Percentiles rank a stretch among this genome's conserved stretches.
These are phyloP conservation scores for Sebastes itinus DNA, from an alignment of 2,797 vertebrate genomes.

Conservation along the genomic window DNA sequence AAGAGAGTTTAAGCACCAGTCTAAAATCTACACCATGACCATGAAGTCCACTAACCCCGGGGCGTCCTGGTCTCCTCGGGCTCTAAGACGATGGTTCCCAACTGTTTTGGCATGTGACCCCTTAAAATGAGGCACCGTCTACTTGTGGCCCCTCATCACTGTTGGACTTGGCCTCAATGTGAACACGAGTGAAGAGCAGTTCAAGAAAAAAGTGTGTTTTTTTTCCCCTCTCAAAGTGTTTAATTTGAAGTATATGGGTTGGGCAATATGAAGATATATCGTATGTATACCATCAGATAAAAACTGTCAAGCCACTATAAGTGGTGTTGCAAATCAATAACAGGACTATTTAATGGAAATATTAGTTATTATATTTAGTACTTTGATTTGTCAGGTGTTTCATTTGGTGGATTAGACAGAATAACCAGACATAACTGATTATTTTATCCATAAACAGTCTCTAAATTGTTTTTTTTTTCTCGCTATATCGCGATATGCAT, in stretches of 20 bases:
- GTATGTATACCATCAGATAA: neutral
- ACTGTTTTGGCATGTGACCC: neutral
- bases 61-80: too few relatives aligned
- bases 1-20: neutral
- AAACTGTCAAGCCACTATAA: neutral
- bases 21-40: neutral
- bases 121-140: neutral
- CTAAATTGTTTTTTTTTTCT: neutral
- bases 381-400: neutral
- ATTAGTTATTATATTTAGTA: neutral
- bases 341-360: neutral
- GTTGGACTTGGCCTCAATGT: neutral
- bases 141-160: neutral
- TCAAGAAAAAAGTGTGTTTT: neutral
- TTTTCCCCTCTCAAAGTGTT: neutral
- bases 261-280: too few relatives aligned
- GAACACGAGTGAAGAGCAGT: neutral
- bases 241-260: neutral
- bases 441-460: neutral
- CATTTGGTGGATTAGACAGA: neutral
- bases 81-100: neutral
- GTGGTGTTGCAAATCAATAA: neutral
- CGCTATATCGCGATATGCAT: neutral
- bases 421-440: neutral
- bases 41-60: neutral